These are phyloP conservation scores for Drosophila jambulina DNA, from an alignment of 1,140 invertebrate genomes.

Conservation along the genomic window DNA sequence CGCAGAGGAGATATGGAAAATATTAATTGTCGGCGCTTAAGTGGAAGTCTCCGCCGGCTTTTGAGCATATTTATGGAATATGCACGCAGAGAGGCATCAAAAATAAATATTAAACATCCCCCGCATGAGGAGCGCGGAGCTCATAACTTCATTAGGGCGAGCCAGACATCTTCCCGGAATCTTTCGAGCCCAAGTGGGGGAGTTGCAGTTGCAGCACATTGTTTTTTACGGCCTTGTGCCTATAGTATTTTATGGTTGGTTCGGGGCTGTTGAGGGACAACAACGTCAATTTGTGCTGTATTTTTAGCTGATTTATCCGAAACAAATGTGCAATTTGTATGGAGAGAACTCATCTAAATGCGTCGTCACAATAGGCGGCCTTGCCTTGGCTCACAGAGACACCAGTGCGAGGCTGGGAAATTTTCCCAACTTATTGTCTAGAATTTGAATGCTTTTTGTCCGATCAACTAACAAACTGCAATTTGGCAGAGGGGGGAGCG, in stretches of 20 bases:
- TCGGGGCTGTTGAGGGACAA: slow-evolving; percentile 39
- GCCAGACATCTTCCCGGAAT: slow-evolving; percentile 46
- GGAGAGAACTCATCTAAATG: slow-evolving; percentile 10
- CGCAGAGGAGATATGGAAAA: slow-evolving; percentile 49
- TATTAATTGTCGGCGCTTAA: slow-evolving; percentile 71
- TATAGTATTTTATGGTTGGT: slow-evolving; percentile 32
- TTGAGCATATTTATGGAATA: slow-evolving; percentile 56
- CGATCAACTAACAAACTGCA: slow-evolving; percentile 24
- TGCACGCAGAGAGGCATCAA: slow-evolving; percentile 28
- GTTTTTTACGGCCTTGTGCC: slow-evolving; percentile 40
- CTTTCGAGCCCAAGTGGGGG: slow-evolving; percentile 17
- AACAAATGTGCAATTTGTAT: slow-evolving; percentile 67
- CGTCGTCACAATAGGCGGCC: slow-evolving; percentile 41
- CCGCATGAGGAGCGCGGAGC: background rate
- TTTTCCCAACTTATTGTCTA: slow-evolving; percentile 13
- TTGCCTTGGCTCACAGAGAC: slow-evolving; percentile 32
- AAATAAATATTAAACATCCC: slow-evolving; percentile 42
- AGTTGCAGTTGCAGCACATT: slow-evolving; percentile 38
- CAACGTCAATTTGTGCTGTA: slow-evolving; percentile 18
- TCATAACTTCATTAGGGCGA: slow-evolving; percentile 69
- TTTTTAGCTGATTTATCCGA: slow-evolving; percentile 67
- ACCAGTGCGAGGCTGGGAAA: slow-evolving; percentile 34
- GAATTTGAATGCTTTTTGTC: slow-evolving; percentile 37
- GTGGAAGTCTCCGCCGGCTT: slow-evolving; percentile 40
- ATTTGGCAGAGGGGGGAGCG: background rate